Base-by-base conservation (phyloP, 2,797 vertebrate species). In the Poecilia velifera region DNA sequence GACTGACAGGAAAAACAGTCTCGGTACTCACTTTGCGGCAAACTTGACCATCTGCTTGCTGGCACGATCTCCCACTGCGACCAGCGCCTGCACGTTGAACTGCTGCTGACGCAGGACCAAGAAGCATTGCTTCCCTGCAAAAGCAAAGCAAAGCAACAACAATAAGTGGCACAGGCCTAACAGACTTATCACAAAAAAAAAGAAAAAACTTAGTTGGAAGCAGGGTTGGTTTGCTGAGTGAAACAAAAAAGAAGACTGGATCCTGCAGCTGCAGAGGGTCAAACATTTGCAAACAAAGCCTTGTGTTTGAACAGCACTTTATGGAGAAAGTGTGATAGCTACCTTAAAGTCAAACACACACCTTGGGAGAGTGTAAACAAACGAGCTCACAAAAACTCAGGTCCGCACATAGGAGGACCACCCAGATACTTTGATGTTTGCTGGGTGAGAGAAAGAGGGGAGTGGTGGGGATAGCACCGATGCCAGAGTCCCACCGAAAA, bases 41-140 rank as follows among this genome's bases (percentile, higher is more conserved):
- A 99, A 99, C 96, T 99, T 99, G 96, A 99, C 98, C 98, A 99
- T 99, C 98, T 99, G 98, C 97, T 98, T 99, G 97, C 98, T 99
- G 85, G 98, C 97, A 95, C 96, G 96, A 89, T 98, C 97, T 96
- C 98, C 98, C 96, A 99, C 98, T n/a, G 98, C 97, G 91, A 98
- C 97, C 83, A 99, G 96, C 64, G 97, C 98, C 94, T 99, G 98
- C 92, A 98, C 96, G 86, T 98, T 98, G 94, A 97, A 98, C 96
- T 99, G 98, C 95, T 98, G 98, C 93, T 99, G 98, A 96, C 98
- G 97, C 88, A 99, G 96, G 91, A 99, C 98, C 94, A 99, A 96
- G 95, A 99, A 99, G 92, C 98, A 99, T 89, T 99, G 98, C 94
- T 99, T 99, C 87, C 98, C 98, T 99, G 91, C 68, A 88, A 96